These are phyloP conservation scores for Labeo catla DNA, from an alignment of 2,113 vertebrate genomes.

Conservation along the genomic window DNA sequence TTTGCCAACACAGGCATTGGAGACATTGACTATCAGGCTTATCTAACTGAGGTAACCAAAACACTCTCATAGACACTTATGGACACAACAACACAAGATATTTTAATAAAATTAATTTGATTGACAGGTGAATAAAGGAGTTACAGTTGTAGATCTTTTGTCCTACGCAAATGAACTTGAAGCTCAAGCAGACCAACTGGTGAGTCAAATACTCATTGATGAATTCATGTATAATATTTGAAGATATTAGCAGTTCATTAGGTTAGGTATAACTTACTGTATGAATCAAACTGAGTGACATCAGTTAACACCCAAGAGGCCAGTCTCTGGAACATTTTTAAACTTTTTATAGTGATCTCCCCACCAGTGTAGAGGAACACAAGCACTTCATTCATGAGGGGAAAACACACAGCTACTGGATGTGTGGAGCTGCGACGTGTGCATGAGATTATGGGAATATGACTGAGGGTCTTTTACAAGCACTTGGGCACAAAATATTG, in stretches of 20 bases:
- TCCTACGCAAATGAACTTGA: slow-evolving; percentile 84
- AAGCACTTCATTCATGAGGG: slow-evolving; percentile 62
- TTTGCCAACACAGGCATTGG: slow-evolving; percentile 85
- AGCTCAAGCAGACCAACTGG: slow-evolving; percentile 83
- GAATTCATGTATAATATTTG: neutral
- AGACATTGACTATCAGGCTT: slow-evolving; percentile 78
- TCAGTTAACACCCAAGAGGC: slow-evolving; percentile 18
- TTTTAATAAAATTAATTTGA: slow-evolving; percentile 46
- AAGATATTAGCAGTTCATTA: neutral
- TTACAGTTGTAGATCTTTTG: slow-evolving; percentile 84
- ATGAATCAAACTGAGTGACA: neutral
- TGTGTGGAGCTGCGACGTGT: slow-evolving; percentile 4
- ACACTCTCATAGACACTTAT: neutral
- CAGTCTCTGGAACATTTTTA: slow-evolving; percentile 3
- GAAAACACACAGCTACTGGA: slow-evolving; percentile 44
- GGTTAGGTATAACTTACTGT: neutral
- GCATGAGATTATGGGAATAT: slow-evolving; percentile 8
- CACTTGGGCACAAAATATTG: neutral
- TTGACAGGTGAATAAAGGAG: slow-evolving; percentile 82
- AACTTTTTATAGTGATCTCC: neutral
- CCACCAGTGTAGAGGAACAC: slow-evolving; percentile 46
- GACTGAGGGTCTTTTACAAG: slow-evolving; percentile 30
- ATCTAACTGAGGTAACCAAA: slow-evolving; percentile 83
- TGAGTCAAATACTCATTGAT: slow-evolving; percentile 64
- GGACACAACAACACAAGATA: neutral